These are phyloP conservation scores for Lasiurus borealis DNA, from an alignment of 2,113 vertebrate species.

Conservation along the genomic window DNA sequence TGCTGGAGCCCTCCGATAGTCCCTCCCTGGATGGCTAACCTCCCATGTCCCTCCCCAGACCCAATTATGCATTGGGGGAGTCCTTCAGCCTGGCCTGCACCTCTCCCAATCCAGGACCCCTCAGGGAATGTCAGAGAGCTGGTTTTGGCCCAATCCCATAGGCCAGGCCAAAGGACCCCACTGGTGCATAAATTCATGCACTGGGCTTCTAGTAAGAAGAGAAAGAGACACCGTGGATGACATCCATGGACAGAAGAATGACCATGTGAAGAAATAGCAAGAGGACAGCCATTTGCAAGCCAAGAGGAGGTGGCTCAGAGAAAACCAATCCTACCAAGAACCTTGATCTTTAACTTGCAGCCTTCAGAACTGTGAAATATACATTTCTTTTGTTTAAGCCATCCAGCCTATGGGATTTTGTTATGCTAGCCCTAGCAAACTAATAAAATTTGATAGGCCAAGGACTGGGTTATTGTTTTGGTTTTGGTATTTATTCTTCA, in stretches of 20 bases:
- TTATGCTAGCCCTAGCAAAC: not conserved
- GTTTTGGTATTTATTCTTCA: constrained; percentile 18
- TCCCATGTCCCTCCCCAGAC: no score
- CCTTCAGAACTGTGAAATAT: constrained; percentile 18
- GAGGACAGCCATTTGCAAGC: not conserved
- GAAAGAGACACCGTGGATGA: not conserved
- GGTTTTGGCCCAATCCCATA: no score
- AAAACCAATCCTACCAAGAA: not conserved
- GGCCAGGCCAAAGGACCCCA: no score
- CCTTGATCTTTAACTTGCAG: not conserved
- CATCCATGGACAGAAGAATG: not conserved
- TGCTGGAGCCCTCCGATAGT: no score
- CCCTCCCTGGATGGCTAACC: no score
- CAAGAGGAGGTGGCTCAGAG: not conserved
- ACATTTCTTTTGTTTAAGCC: not conserved
- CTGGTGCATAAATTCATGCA: no score
- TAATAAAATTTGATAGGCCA: not conserved
- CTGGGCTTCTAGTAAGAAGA: not conserved
- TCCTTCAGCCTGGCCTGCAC: no score
- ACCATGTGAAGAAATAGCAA: not conserved
- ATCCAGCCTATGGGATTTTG: constrained; percentile 9
- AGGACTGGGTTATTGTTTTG: not conserved
- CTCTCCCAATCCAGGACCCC: no score
- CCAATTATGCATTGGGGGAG: no score
- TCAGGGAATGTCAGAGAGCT: no score